Base-by-base conservation (phyloP, 2,797 vertebrate genomes). In the Sebastes hubbsi region DNA sequence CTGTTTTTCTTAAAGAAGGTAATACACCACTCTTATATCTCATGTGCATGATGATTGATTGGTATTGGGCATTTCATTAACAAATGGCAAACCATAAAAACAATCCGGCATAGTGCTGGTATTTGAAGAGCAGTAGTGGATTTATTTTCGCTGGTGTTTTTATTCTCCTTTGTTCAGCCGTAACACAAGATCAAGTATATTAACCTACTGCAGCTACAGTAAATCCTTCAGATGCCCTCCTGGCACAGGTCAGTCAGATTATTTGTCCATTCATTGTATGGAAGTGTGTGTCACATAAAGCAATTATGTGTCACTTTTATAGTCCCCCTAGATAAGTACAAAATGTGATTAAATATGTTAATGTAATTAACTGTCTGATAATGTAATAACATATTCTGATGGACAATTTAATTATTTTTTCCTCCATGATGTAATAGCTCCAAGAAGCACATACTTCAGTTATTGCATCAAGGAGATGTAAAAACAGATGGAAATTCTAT, bases 321-420 rank as follows among this genome's bases (percentile, higher is more conserved):
- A 77, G 12, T 68, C 20, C 30, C 61, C 7, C 22, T 34, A 61
- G 60, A 49, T 59, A 42, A 69, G 56, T 20, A 18, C 6, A 46
- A 42, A 24, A 61, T 75, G 64, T 61, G 1, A 87, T 75, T 29
- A 59, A 82, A 42, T 76, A 68, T 78, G 68, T 78, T 73, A 78
- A 83, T 74, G 30, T 67, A 71, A 88, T 82, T 72, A 75, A 62
- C 69, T 67, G 72, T 46, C 46, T 73, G 71, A 78, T 81, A 81
- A 68, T 18, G n/a, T 71, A 64, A 68, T 85, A 68, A 60, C 24
- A 25, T 72, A 32, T 24, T 61, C 34, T 80, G 42, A 77, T 65
- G 42, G 68, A 72, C 71, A 32, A 71, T 79, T 49, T 36, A 10
- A 80, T 75, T 27, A 79, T 72, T 69, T 72, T 61, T 68, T 4